Base-by-base conservation (phyloP, 2,888 invertebrate genomes). In the Clusia tigrina region DNA sequence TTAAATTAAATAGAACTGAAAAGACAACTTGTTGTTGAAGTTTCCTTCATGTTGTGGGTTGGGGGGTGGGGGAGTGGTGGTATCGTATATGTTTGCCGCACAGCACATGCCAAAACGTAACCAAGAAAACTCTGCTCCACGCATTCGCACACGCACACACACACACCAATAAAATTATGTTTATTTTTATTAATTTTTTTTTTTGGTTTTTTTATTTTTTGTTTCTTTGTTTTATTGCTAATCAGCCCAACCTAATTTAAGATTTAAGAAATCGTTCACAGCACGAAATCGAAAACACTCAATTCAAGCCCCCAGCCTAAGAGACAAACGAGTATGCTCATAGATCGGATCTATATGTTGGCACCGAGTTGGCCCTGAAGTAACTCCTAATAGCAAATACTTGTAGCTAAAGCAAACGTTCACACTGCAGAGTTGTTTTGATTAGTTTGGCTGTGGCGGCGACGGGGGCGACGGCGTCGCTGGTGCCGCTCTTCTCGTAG, bases 381-480 rank as follows among this genome's bases (percentile, higher is more conserved):
- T 20, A 48, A 15, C 48, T 48, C 48, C 48, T 48, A 42, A 9
- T 48, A 15, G 48, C 54, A 15, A 54, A 54, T 54, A 24, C n/a
- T n/a, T n/a, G n/a, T n/a, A n/a, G n/a, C n/a, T n/a, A 62, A 53
- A 63, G 61, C 60, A 63, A 61, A 63, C 72, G 74, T 69, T 69
- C 76, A 75, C 60, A 63, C 73, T 52, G 71, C 79, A 77, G 77
- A 76, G 79, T 79, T 81, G 78, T 80, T 79, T 80, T 74, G 76
- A 80, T 77, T 77, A 78, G 67, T 73, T 77, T 76, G n/a, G n/a
- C n/a, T n/a, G n/a, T n/a, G n/a, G n/a, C n/a, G n/a, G n/a, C n/a
- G n/a, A n/a, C 75, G 71, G 59, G 64, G 26, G 51, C 51, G 60
- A 53, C 51, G 26, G 25, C 38, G 23, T 18, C 37, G n/a, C 42